These are phyloP conservation scores for Chesias legatella DNA, from an alignment of 2,888 invertebrate species.

Conservation along the genomic window DNA sequence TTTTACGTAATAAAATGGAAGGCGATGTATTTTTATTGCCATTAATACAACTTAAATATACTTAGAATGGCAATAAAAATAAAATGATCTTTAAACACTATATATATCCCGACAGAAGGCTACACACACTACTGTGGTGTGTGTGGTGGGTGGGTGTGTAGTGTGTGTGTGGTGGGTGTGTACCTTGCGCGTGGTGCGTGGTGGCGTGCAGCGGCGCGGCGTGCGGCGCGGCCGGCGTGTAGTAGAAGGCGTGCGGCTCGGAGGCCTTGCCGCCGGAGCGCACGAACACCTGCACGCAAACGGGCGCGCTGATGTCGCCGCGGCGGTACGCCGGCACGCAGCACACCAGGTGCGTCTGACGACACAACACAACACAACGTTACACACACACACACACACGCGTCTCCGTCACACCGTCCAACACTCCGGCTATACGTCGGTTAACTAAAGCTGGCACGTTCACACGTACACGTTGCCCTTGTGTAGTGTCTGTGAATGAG, in stretches of 20 bases:
- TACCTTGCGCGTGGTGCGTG: conserved; percentile 32
- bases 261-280: conserved; percentile 92
- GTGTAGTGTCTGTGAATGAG: too few species aligned
- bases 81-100: too few species aligned
- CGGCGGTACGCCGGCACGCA: conserved; percentile 89
- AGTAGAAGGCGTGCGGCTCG: conserved; percentile 91
- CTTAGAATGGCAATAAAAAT: conserved; percentile 12
- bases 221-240: conserved; percentile 81
- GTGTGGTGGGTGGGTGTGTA: too few species aligned
- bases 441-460: too few species aligned
- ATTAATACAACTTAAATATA: background rate
- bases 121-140: too few species aligned
- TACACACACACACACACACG: background rate
- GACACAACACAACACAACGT: conserved; percentile 14
- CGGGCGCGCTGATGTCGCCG: conserved; percentile 84
- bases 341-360: conserved; percentile 92
- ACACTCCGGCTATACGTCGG: too few species aligned
- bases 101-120: too few species aligned
- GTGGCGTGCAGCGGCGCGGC: conserved; percentile 53
- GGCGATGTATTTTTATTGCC: conserved; percentile 11
- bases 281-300: conserved; percentile 88
- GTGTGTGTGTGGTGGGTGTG: too few species aligned
- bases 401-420: background rate
- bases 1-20: conserved; percentile 13
- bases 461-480: too few species aligned